Base-by-base conservation (phyloP, 1,140 invertebrate species). In the Diuraphis noxia region DNA sequence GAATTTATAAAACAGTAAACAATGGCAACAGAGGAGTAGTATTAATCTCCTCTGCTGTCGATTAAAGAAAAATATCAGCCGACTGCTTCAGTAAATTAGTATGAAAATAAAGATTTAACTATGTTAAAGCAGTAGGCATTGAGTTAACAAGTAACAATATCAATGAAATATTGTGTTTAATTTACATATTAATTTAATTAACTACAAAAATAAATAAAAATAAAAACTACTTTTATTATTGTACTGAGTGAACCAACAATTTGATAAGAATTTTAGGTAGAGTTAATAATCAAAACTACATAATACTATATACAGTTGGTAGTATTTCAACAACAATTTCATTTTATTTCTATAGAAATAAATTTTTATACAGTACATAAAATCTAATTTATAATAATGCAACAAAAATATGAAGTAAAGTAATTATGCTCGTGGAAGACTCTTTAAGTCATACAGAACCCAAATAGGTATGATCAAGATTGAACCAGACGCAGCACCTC, bases 401-500 rank as follows among this genome's bases (percentile, higher is more conserved):
- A 46, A 77, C 40, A 34, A 89, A 46, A 77, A 79, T 36, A 89
- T 88, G 56, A 43, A 77, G 36, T 40, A 43, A 17, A 88, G 36
- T 40, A 23, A 77, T 77, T 43, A 41, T 41, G 56, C 56, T 13
- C 41, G 25, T 23, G 89, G 89, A 43, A 91, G 72, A 17, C 30
- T 79, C 46, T 91, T 91, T 21, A 91, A 36, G 38, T 91, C 89
- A 40, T 91, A 91, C 13, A 91, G 81, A 40, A 79, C 63, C 89
- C 89, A 91, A 52, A 91, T 91, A 19, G 89, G 89, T 49, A 91
- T 52, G 43, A 91, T 91, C 36, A 91, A 40, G 21, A 82, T 82
- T 7, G 89, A 91, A 49, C 89, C 89, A 52, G 77, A 91, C 40
- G 77, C 89, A 81, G 77, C 21, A 38, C 89, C 89, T 52, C 89